Percentiles rank a stretch among this genome's conserved stretches.
These are phyloP conservation scores for Elephantulus edwardii DNA, from an alignment of 2,113 vertebrate genomes.

Conservation along the genomic window DNA sequence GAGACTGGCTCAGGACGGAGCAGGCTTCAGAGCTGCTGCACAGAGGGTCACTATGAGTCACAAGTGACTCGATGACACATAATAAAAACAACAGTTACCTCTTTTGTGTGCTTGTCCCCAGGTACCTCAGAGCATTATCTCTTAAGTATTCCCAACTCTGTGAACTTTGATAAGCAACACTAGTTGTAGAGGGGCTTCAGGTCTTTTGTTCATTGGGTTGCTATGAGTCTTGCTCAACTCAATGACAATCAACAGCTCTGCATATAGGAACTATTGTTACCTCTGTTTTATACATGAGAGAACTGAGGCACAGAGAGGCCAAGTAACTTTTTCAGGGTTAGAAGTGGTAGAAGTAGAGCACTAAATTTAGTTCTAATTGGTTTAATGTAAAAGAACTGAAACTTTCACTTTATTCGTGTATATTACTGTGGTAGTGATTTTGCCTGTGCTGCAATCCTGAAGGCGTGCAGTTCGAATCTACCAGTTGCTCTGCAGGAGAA, in stretches of 20 bases:
- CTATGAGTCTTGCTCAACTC: no score
- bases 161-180: no score
- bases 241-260: neutral
- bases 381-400: neutral
- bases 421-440: slow-evolving; percentile 19
- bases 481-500: no score
- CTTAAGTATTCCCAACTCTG: slow-evolving; percentile 31
- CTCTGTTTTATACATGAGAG: neutral
- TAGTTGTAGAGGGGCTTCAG: no score
- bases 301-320: neutral
- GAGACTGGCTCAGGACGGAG: no score
- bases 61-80: no score
- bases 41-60: no score
- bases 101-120: slow-evolving; percentile 8
- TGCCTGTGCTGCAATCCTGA: no score
- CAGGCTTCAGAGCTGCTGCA: no score
- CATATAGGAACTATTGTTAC: neutral
- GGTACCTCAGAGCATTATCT: slow-evolving; percentile 4
- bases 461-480: no score
- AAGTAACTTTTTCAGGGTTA: neutral
- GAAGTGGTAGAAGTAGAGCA: neutral
- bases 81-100: no score
- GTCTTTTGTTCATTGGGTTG: no score
- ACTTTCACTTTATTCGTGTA: neutral
- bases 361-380: slow-evolving; percentile 8